A percentile compares a stretch with the other conserved stretches of the same genome.
Evolutionary conservation across 2,888 invertebrate species (phyloP).

Genomic region (Hedya salicella): DNA sequence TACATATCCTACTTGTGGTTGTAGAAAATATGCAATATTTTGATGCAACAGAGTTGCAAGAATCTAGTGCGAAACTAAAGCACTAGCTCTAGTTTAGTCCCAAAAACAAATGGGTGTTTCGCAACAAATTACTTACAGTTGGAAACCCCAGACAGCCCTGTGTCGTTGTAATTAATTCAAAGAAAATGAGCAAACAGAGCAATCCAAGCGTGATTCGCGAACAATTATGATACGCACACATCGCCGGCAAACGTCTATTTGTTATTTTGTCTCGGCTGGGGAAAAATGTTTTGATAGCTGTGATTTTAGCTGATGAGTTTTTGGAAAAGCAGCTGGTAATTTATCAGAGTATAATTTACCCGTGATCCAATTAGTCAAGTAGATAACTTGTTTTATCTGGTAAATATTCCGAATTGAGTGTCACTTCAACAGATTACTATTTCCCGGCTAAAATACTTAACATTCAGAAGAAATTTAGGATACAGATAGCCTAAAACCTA

Average conservation of each 20-base stretch:
- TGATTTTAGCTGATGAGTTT: constrained; percentile 4
- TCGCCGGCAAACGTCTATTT: constrained; percentile 8
- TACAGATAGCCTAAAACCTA: too few relatives aligned
- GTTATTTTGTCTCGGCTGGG: constrained; percentile 15
- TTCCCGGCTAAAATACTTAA: too few relatives aligned
- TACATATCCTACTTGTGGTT: too few relatives aligned
- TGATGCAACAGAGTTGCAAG: too few relatives aligned
- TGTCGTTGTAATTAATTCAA: constrained; percentile 65
- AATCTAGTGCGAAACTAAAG: too few relatives aligned
- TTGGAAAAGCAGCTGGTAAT: not conserved
- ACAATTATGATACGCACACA: constrained; percentile 43
- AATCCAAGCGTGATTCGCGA: constrained; percentile 29
- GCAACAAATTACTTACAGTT: not conserved
- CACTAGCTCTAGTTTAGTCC: not conserved
- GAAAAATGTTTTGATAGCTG: constrained; percentile 14
- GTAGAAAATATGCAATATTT: too few relatives aligned
- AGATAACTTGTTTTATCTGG: too few relatives aligned
- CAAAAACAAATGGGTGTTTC: not conserved
- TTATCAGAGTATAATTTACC: too few relatives aligned
- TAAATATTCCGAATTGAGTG: too few relatives aligned
- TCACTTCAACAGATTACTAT: too few relatives aligned
- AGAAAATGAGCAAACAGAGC: constrained; percentile 59
- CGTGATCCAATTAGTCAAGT: too few relatives aligned
- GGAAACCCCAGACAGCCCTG: constrained; percentile 52
- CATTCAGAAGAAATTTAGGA: too few relatives aligned